A percentile compares a stretch with the other conserved stretches of the same genome.
These are phyloP conservation scores for Burhinus bistriatus DNA, from an alignment of 2,113 vertebrate genomes.

Conservation along the genomic window DNA sequence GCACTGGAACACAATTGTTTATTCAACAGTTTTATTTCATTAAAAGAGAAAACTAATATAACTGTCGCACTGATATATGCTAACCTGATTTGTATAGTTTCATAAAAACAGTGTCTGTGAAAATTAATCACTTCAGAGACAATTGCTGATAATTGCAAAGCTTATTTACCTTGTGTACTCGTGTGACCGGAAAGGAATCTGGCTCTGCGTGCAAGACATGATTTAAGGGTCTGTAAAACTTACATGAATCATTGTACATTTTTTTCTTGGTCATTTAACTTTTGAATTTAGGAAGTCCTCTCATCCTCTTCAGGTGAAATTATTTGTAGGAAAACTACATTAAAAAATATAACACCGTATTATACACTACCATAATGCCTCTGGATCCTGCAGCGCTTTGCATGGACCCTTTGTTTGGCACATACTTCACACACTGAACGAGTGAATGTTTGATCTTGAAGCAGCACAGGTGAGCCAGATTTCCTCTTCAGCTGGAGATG, in stretches of 20 bases:
- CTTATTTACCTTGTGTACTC: background rate
- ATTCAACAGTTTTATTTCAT: background rate
- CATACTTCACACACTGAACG: fast-evolving
- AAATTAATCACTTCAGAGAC: background rate
- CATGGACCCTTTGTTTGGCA: background rate
- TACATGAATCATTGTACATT: fast-evolving
- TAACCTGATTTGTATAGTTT: background rate
- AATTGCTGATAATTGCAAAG: background rate
- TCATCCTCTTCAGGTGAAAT: fast-evolving
- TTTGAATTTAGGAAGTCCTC: background rate
- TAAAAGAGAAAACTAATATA: background rate
- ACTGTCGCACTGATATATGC: background rate
- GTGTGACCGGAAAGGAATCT: background rate
- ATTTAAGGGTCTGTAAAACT: background rate
- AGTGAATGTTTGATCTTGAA: too few species aligned
- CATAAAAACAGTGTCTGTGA: background rate
- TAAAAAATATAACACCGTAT: fast-evolving
- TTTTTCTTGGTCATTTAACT: background rate
- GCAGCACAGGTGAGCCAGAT: background rate
- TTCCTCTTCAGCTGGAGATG: background rate
- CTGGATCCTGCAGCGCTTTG: background rate
- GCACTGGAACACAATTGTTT: background rate
- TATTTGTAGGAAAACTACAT: background rate
- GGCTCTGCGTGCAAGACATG: background rate
- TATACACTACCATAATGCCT: background rate